These are phyloP conservation scores for Drosophila meridiana DNA, from an alignment of 2,888 invertebrate species.

Conservation along the genomic window DNA sequence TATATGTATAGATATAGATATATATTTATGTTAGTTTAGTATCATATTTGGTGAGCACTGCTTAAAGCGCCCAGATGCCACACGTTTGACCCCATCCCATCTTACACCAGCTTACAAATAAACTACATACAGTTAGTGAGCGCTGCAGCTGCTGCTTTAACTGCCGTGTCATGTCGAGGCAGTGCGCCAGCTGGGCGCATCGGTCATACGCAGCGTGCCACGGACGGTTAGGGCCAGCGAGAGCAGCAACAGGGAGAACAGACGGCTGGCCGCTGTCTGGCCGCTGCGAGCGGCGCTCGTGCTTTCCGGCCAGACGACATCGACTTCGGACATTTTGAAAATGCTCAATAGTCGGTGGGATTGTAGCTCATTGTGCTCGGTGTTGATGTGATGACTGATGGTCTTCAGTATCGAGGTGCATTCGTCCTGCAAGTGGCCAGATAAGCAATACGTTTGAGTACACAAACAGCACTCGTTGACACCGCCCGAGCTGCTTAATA, in stretches of 20 bases:
- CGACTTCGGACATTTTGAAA: constrained; percentile 96
- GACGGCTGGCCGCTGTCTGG: constrained; percentile 50
- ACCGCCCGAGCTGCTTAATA: constrained; percentile 4
- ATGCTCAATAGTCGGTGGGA: constrained; percentile 95
- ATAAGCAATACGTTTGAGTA: constrained; percentile 32
- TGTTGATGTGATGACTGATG: constrained; percentile 93
- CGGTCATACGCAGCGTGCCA: constrained; percentile 58
- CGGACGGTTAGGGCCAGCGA: constrained; percentile 53
- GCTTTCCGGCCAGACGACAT: constrained; percentile 90
- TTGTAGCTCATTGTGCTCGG: constrained; percentile 93
- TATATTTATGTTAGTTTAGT: constrained; percentile 44
- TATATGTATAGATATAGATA: constrained; percentile 17
- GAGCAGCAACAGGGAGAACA: constrained; percentile 57
- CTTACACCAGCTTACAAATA: constrained; percentile 39
- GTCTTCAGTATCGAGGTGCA: constrained; percentile 93
- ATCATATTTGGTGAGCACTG: constrained; percentile 40
- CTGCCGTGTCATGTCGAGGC: constrained; percentile 70
- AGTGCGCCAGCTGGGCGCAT: constrained; percentile 27
- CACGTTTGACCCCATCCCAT: constrained; percentile 5
- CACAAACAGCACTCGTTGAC: constrained; percentile 12
- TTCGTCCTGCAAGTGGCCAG: constrained; percentile 89
- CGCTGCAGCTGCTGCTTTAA: constrained; percentile 22
- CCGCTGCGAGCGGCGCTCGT: constrained; percentile 78
- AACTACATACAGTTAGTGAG: constrained; percentile 57
- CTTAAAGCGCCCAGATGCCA: constrained; percentile 27